Base-by-base conservation (phyloP, 2,888 invertebrate species). In the Protonemura montana region DNA sequence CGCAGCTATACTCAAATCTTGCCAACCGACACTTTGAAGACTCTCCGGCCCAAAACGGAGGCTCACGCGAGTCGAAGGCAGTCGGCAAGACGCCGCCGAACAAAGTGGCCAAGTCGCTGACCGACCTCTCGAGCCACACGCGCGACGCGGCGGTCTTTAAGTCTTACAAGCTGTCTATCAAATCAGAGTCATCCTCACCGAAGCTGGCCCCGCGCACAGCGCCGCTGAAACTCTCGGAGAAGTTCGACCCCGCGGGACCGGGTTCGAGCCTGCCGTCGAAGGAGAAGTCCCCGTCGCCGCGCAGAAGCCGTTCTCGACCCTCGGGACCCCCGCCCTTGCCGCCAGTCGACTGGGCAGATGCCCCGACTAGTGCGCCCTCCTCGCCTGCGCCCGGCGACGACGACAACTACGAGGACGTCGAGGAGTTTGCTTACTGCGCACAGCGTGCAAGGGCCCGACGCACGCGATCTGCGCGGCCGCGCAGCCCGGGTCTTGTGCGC, bases 351-450 rank as follows among this genome's bases (percentile, higher is more conserved):
- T 76, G 84, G 84, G 29, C 30, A 7, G 83, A 42, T 26, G 5
- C 26, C 59, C 25, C 35, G 6, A n/a, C 83, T 2, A 41, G 42
- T 21, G 5, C 59, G 16, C 27, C 59, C 27, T 84, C 84, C 28
- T 76, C 84, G 1, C 84, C 84, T 27, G 25, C 84, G 27, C 13
- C 76, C 59, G 84, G 27, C 29, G 84, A 84, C 59, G 84, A 84
- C 59, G 29, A 59, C 27, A 84, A 84, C 84, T 84, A 84, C 76
- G 84, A 84, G 59, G 87, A 87, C 76, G 86, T 87, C 29, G 88
- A 88, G 82, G 88, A 88, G n/a, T 77, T 88, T 28, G 88, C 87
- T 59, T 89, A 89, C 86, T 88, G 88, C 85, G 86, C 87, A 26
- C 88, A 88, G 42, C 83, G 88, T 16, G 88, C 88, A 0, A 85